A percentile compares a stretch with the other conserved stretches of the same genome.
These are phyloP conservation scores for Urocyon cinereoargenteus DNA, from an alignment of 2,797 vertebrate species.

Conservation along the genomic window DNA sequence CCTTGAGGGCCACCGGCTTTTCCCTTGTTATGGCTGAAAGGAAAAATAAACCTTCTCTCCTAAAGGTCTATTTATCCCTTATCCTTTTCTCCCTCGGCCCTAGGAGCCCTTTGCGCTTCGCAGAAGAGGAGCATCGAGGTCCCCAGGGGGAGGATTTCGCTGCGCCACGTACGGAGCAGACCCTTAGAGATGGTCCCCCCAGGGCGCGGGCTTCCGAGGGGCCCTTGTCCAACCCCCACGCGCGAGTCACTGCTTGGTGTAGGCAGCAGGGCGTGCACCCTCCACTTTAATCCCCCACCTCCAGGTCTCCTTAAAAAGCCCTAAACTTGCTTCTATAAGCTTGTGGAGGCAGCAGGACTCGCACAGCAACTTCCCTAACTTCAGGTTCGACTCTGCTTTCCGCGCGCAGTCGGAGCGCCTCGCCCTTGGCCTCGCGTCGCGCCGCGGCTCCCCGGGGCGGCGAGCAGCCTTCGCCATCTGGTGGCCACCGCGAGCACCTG, in stretches of 20 bases:
- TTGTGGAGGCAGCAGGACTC: neutral
- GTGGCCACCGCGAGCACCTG: neutral
- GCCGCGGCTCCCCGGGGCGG: rapidly evolving
- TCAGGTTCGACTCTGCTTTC: too few species aligned
- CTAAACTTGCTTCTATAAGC: neutral
- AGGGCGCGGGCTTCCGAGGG: neutral
- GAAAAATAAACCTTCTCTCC: neutral
- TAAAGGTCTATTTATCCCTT: too few species aligned
- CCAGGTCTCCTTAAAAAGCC: neutral
- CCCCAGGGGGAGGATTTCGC: neutral
- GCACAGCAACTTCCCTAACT: neutral
- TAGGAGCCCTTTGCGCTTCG: neutral
- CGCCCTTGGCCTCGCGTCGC: too few species aligned
- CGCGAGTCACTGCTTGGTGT: neutral
- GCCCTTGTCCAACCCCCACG: neutral
- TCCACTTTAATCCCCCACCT: neutral
- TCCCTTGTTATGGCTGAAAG: neutral
- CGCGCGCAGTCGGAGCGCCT: rapidly evolving
- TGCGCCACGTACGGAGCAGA: neutral
- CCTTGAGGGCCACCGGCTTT: neutral
- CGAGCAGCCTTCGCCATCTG: constrained; percentile 78
- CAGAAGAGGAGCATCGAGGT: neutral
- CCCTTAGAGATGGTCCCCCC: too few species aligned
- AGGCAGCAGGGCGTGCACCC: neutral
- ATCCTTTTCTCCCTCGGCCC: too few species aligned